Evolutionary conservation across 2,113 vertebrate genomes (phyloP), one percentile per base, ranked within the genome.

Genomic region (Hippocampus abdominalis): DNA sequence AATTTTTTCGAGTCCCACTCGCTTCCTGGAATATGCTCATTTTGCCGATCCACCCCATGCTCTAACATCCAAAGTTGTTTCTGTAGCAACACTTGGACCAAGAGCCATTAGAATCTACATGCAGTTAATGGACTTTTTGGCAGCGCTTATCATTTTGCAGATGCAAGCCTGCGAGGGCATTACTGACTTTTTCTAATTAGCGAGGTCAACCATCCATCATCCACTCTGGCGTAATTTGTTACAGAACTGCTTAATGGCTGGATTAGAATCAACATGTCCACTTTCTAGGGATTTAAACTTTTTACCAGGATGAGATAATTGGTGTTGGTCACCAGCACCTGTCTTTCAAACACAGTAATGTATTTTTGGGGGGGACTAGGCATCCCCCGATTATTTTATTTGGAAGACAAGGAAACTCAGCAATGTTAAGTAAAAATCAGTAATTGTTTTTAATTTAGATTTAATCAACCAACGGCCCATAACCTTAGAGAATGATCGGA

Each of bases 121-220:
- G 81, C 74, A 64, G 85, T 85, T 90, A 89, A 90, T 90, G 87
- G 86, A 81, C 65, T 84, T 89, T 85, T 90, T 90, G 88, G 89
- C 88, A 86, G 76, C 67, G 71, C 32, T 70, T 79, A 70, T 76
- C 81, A 73, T 88, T 82, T 80, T 78, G 68, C 71, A 76, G 66
- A 78, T 57, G 77, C 60, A 39, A 39, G 32, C 32, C 60, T 62
- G 20, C 29, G 32, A 39, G 32, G 60, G 18, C 60, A 62, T 62
- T 62, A 12, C 60, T 39, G 60, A 39, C 20, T 62, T 62, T 62
- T 62, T 18, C 69, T 57, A 81, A 86, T 87, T 62, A 70, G 68
- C 23, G 75, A 77, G 83, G 76, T 84, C 72, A 82, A 79, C 76
- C 64, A 87, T 77, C 64, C 64, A 75, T 76, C 66, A 80, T 71